Base-by-base conservation (phyloP, 2,797 vertebrate species). In the Acanthopagrus latus region DNA sequence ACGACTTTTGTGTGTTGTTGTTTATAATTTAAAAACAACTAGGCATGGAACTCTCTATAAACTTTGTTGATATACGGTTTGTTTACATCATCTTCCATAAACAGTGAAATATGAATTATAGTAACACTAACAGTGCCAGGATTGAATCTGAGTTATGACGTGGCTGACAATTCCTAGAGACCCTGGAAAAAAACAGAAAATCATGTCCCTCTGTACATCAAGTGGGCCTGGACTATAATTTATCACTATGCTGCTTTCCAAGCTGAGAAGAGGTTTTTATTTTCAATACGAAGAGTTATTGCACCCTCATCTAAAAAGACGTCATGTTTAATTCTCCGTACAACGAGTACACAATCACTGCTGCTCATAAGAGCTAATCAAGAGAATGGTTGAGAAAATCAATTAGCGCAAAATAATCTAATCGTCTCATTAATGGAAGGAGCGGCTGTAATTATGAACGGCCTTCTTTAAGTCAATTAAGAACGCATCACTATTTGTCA, bases 381-480 rank as follows among this genome's bases (percentile, higher is more conserved):
- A 55, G 74, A 87, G 71, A 87, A 87, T 56, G 58, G 68, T 71
- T 87, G 51, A 74, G 82, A 82, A 86, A 92, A 93, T 93, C 88
- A 93, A 92, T 94, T 93, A 91, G 46, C 83, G 82, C 64, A 83
- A 83, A 85, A 81, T 82, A 70, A 88, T 92, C 89, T 74, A 89
- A 93, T 90, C 33, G 71, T 85, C 83, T 85, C 80, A 90, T 89
- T 93, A 94, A 87, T 90, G 80, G 78, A 82, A 81, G 62, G 78
- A 76, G 73, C 78, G 56, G 59, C 72, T 81, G 80, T 89, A 87
- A 88, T 86, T 92, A 93, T 86, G 81, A 91, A 84, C 23, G 75
- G 77, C 73, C 88, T 88, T 89, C 89, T 90, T 93, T 91, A 91
- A 75, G 87, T 89, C 89, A 90, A 94, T 93, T 93, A 92, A 78